These are phyloP conservation scores for Smittia aterrima DNA, from an alignment of 2,888 invertebrate species.

Conservation along the genomic window DNA sequence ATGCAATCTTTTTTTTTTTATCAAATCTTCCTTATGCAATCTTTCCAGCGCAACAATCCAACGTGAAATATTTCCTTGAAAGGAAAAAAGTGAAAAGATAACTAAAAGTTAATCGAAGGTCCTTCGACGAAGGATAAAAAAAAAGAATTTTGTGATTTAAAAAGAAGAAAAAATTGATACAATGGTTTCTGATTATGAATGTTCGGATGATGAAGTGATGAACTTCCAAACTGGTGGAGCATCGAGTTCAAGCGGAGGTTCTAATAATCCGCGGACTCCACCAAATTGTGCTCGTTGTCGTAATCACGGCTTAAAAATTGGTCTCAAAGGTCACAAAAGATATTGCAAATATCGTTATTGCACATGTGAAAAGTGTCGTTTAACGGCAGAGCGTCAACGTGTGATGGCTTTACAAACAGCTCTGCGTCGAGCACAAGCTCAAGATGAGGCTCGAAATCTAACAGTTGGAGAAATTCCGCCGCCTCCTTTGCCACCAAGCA, in stretches of 20 bases:
- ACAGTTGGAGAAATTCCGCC: constrained; percentile 56
- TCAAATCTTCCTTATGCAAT: no score
- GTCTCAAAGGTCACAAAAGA: constrained; percentile 87
- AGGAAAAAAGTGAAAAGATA: no score
- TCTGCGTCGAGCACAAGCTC: constrained; percentile 76
- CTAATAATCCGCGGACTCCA: constrained; percentile 70
- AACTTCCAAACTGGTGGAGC: neutral
- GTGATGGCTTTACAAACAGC: constrained; percentile 90
- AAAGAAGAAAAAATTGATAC: neutral
- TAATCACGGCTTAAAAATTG: constrained; percentile 85
- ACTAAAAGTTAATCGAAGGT: no score
- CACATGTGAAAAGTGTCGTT: constrained; percentile 79
- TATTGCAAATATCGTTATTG: constrained; percentile 85
- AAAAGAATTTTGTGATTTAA: neutral
- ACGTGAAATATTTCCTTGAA: no score
- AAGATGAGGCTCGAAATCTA: constrained; percentile 69
- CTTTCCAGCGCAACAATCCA: no score
- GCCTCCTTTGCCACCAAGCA: constrained; percentile 49
- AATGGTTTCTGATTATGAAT: neutral
- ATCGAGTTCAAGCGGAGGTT: constrained; percentile 56
- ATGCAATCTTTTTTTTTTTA: no score
- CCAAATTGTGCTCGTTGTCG: constrained; percentile 91
- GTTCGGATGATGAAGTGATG: neutral
- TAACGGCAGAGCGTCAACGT: constrained; percentile 81
- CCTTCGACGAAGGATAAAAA: no score